Conservation (phyloP, 1,140 invertebrate genomes). For the Drosophila funebris region DNA sequence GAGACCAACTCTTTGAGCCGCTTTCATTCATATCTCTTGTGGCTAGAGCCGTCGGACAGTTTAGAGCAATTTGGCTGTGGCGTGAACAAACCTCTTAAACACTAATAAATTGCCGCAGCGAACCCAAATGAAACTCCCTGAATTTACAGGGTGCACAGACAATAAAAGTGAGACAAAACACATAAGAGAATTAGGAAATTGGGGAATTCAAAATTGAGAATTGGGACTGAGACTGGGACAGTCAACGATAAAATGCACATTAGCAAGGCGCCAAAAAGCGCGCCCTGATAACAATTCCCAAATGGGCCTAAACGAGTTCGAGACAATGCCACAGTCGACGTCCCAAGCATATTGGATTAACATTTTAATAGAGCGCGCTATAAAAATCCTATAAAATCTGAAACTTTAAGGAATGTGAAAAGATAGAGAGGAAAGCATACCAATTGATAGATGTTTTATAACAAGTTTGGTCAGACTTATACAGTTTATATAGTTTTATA, state of each 20-base stretch:
- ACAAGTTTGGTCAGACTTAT: slow-evolving; percentile 23
- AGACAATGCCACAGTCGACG: slow-evolving; percentile 53
- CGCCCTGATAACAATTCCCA: slow-evolving; percentile 58
- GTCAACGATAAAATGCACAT: slow-evolving; percentile 74
- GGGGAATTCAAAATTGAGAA: not conserved
- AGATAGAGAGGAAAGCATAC: slow-evolving; percentile 1
- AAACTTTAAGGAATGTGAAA: slow-evolving; percentile 46
- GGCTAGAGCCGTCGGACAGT: not conserved
- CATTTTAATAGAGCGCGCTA: slow-evolving; percentile 72
- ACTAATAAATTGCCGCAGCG: slow-evolving; percentile 67
- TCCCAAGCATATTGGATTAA: slow-evolving; percentile 52
- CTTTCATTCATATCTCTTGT: slow-evolving; percentile 20
- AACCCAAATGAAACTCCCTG: slow-evolving; percentile 64
- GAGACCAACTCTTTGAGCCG: not conserved
- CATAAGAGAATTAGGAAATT: not conserved
- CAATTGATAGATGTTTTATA: slow-evolving; percentile 29
- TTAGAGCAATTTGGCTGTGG: slow-evolving; percentile 41
- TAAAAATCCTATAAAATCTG: slow-evolving; percentile 70
- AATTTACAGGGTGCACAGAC: slow-evolving; percentile 53
- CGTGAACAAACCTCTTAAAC: slow-evolving; percentile 76
- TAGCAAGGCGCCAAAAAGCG: slow-evolving; percentile 78
- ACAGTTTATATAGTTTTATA: slow-evolving; percentile 2
- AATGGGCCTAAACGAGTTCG: slow-evolving; percentile 55
- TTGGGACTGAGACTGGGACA: slow-evolving; percentile 8
- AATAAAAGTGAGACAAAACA: not conserved